Base-by-base conservation (phyloP, 2,797 vertebrate species). In the Sebastes kiyomatsui region DNA sequence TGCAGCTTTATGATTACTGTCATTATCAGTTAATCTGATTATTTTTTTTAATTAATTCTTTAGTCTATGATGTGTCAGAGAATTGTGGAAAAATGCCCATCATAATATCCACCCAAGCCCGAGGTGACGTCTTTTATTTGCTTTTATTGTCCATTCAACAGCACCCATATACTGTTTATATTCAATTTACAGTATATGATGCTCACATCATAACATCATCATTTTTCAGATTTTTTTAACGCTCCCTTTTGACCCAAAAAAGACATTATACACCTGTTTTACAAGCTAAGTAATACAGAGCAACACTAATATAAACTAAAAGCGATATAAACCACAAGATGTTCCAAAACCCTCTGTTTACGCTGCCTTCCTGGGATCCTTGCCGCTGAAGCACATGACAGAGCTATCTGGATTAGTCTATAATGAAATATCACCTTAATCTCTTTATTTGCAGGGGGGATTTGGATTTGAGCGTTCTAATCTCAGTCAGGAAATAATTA, bases 351-450 rank as follows among this genome's bases (percentile, higher is more conserved):
- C 55, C 18, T 46, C 25, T 78, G 70, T 81, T 87, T 71, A 55
- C 68, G 38, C 42, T 68, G 52, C 62, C 22, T 85, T 88, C 77
- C 81, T 80, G 76, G 87, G 91, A 86, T 67, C 81, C 25, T 76
- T 61, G 54, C 78, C 52, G 20, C 82, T 77, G 77, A 81, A 82
- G 70, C 68, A 58, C 72, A 86, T 20, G 55, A 49, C 82, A 79
- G 28, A 30, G 72, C 38, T 61, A 12, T 82, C 32, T 75, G 90
- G 92, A 91, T 92, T 83, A 90, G 64, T 75, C 68, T 65, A 3
- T 87, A 72, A 91, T 88, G 84, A 93, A 91, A 88, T 81, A 85
- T 90, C 67, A 86, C 76, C 81, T 81, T 83, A 92, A 91, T 92
- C 90, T 87, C 80, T 82, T 49, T 75, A 79, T 91, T 83, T 84